Evolutionary conservation across 2,797 vertebrate genomes (phyloP), one percentile per base, ranked within the genome.

Genomic region (Megaceryle alcyon): DNA sequence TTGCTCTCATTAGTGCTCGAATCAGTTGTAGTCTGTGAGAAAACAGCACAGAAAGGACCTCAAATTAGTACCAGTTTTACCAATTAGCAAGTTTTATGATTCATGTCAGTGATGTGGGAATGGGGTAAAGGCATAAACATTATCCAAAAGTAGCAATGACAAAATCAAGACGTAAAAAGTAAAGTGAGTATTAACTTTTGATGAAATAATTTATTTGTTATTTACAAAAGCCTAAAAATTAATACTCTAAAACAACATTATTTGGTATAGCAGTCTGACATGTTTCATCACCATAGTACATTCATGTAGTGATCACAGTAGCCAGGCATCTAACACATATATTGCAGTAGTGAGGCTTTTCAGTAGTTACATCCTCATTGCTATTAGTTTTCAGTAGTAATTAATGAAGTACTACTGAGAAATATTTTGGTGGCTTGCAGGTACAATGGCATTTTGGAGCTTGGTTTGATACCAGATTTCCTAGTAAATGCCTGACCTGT

Each of bases 1-100:
- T 98, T 98, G 68, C 97, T 97, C 49, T 98, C 98, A 2, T 95
- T 84, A 51, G 84, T 96, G 35, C 97, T 97, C 0, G 85, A 59
- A 39, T 96, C 97, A 69, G 94, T 72, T 0, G 77, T 46, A 79
- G 81, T 89, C 98, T 98, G 97, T 71, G 83, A 92, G 88, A 84
- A 10, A 96, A 69, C 0, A 3, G 31, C 35, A 94, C 29, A 82
- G 31, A 59, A 94, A 93, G 28, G 33, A 66, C 14, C 66, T 76
- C 7, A 28, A 65, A 61, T 84, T 51, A 87, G 57, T 44, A 92
- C 8, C 15, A 37, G 9, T 33, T 71, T 82, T 72, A 68, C 15
- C 37, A 72, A 19, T 37, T 48, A 37, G 65, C 0, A 0, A 71
- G 28, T 33, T 37, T 92, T 56, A 73, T 17, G 35, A 80, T 35